A percentile compares a stretch with the other conserved stretches of the same genome.
Evolutionary conservation across 2,797 vertebrate genomes (phyloP).

Genomic region (Syngnathus acus): DNA sequence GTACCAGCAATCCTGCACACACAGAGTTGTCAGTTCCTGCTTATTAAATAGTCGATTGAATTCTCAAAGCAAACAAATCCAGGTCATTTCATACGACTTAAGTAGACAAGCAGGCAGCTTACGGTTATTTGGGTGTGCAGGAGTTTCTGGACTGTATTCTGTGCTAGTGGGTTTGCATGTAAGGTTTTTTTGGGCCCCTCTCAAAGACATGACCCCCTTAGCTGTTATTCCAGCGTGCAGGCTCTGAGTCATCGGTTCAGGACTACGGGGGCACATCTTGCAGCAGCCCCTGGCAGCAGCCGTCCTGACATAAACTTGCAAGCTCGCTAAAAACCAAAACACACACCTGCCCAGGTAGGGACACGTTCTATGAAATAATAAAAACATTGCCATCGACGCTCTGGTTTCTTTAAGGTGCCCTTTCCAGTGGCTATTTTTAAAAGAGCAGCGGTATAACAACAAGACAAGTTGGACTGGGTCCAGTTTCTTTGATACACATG

Average conservation of each 20-base stretch:
- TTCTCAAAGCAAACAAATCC: background rate
- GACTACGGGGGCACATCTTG: slow-evolving; percentile 49
- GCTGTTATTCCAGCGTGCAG: slow-evolving; percentile 60
- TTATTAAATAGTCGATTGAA: slow-evolving; percentile 5
- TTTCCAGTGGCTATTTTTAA: background rate
- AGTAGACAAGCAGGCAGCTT: background rate
- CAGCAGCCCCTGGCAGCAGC: slow-evolving; percentile 21
- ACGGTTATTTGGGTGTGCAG: slow-evolving; percentile 15
- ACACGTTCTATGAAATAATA: slow-evolving; percentile 4
- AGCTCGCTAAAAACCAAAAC: slow-evolving; percentile 43
- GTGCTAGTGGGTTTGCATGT: slow-evolving; percentile 15
- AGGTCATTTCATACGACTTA: background rate
- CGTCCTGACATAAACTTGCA: slow-evolving; percentile 40
- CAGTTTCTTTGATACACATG: too few relatives aligned
- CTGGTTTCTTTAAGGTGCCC: background rate
- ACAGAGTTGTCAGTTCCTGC: slow-evolving; percentile 4
- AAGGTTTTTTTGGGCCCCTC: slow-evolving; percentile 9
- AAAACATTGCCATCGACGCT: background rate
- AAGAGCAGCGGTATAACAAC: background rate
- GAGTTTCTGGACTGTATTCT: slow-evolving; percentile 13
- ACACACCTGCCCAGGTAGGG: slow-evolving; percentile 52
- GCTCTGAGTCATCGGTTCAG: slow-evolving; percentile 24
- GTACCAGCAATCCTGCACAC: slow-evolving; percentile 21
- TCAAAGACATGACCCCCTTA: slow-evolving; percentile 41
- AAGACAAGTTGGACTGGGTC: background rate